Evolutionary conservation across 2,888 invertebrate genomes (phyloP).

Genomic region (Eurytoma californica): DNA sequence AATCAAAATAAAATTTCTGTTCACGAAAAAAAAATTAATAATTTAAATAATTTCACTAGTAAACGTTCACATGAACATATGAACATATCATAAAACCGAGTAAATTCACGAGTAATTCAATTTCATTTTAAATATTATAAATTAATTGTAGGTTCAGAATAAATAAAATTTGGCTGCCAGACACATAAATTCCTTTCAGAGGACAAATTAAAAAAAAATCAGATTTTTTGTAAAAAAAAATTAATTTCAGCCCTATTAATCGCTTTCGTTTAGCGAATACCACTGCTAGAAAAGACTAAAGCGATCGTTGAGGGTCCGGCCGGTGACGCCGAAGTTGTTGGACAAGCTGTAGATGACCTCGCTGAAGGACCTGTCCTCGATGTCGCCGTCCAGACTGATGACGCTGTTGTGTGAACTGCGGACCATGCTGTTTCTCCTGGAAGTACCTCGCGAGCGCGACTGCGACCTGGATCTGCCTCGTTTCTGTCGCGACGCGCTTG

Average conservation of each 20-base stretch:
- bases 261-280: too few relatives aligned
- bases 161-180: not conserved
- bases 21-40: too few relatives aligned
- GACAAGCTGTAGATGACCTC: constrained; percentile 72
- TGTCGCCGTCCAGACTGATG: constrained; percentile 59
- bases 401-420: constrained; percentile 38
- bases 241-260: too few relatives aligned
- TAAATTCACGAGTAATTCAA: too few relatives aligned
- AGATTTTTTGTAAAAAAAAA: constrained; percentile 10
- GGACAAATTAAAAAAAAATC: not conserved
- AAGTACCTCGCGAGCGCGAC: constrained; percentile 67
- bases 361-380: constrained; percentile 70
- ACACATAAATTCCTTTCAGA: not conserved
- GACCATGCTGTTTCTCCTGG: constrained; percentile 62
- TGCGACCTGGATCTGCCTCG: constrained; percentile 63
- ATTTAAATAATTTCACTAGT: too few relatives aligned
- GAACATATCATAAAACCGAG: too few relatives aligned
- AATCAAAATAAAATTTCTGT: too few relatives aligned
- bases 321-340: constrained; percentile 69
- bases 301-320: constrained; percentile 72
- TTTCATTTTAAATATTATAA: too few relatives aligned
- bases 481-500: constrained; percentile 24
- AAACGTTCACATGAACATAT: too few relatives aligned
- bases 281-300: constrained; percentile 65
- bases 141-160: not conserved